Evolutionary conservation across 2,113 vertebrate genomes (phyloP), one percentile per base, ranked within the genome.

Genomic region (Telmatochromis brichardi): DNA sequence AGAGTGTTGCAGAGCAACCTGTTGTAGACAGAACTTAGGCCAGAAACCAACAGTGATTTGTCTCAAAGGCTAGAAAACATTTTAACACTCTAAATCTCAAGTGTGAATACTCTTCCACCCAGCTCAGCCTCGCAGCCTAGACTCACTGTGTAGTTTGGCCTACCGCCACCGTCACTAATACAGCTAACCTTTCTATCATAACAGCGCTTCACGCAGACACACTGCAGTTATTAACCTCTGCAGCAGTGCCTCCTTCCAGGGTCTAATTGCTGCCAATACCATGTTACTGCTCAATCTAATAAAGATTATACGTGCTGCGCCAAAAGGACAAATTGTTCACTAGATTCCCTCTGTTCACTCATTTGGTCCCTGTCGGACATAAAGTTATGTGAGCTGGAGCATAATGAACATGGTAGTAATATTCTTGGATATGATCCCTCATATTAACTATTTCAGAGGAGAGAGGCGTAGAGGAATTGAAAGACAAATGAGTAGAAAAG

Each of bases 251-350:
- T 93, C 84, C 91, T 89, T 91, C 88, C 85, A 86, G 86, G 83
- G 86, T 89, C 87, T 95, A 94, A 95, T 95, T 93, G 94, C 91
- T 92, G 90, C 89, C 90, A 88, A 91, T 92, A 88, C 86, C 90
- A 89, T 85, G 92, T 94, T 93, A 95, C 83, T 5, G 91, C 93
- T 93, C 94, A 94, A 93, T 95, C 92, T 93, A 94, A 95, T 93
- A 93, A 93, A 95, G 91, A 95, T 93, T 92, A 93, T 90, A 92
- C 71, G 78, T 91, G 91, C 93, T 82, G 87, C 57, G 60, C 82
- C 90, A 92, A 94, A 93, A 93, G 94, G 90, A 94, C 91, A 94
- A 94, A 93, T 90, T 93, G 89, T 93, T 93, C 89, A 3, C 84
- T 85, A 78, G 89, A 86, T 92, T 91, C 81, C 86, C 73, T 85